phyloP scores from a whole-genome alignment of 2,113 vertebrate species.

The Alosa alosa region DNA sequence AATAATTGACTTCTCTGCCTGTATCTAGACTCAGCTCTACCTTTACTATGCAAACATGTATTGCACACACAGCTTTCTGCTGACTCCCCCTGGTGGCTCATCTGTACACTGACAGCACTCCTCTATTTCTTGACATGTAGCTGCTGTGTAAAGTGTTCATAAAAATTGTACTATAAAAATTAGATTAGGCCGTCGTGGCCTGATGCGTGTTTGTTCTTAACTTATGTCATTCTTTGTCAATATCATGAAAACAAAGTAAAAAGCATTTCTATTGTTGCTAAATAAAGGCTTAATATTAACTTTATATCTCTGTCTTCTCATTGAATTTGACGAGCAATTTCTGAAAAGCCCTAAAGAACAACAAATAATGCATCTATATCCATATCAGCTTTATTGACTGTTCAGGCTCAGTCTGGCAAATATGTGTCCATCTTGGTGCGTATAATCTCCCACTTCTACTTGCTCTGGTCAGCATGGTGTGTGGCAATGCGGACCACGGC shows the following conservation, averaged over 20 bases:
- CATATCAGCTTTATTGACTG: not conserved
- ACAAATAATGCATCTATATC: not conserved
- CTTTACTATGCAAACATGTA: not conserved
- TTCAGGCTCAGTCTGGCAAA: not conserved
- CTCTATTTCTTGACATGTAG: not conserved
- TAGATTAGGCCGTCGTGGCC: not conserved
- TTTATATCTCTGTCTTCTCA: not conserved
- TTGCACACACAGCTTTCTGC: not conserved
- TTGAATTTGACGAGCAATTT: not conserved
- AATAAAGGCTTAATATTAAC: conserved; percentile 64
- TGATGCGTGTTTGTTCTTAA: conserved; percentile 22
- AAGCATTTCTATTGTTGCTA: conserved; percentile 66
- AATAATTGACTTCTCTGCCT: not conserved
- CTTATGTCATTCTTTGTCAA: conserved; percentile 30
- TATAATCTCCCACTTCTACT: not conserved
- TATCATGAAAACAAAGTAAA: conserved; percentile 42
- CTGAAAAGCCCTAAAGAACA: not conserved
- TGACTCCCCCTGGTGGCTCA: not conserved
- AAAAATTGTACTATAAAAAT: not conserved
- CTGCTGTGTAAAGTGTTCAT: not conserved
- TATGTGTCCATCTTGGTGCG: not conserved
- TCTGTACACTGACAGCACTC: not conserved
- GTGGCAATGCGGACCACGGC: not conserved
- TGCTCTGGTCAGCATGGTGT: not conserved
- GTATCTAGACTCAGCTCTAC: not conserved